Conservation (phyloP, 2,113 vertebrate species). For the Theristicus caerulescens region DNA sequence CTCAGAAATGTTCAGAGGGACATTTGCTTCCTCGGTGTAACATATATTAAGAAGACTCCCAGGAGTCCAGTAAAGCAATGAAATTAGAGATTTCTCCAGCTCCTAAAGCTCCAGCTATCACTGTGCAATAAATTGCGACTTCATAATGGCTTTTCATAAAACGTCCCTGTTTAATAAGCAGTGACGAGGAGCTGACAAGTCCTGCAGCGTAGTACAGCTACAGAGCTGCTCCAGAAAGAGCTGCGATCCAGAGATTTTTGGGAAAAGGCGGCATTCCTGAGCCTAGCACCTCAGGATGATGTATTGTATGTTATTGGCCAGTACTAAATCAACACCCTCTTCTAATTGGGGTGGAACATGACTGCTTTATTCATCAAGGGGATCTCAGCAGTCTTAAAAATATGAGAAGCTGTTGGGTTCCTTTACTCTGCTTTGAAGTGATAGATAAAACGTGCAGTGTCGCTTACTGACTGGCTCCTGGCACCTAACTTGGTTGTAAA, state of each 20-base stretch:
- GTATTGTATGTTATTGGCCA: fast-evolving
- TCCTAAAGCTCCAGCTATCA: background rate
- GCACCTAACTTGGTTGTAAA: fast-evolving
- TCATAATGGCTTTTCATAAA: constrained; percentile 3
- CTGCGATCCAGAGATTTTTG: background rate
- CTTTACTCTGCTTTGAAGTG: background rate
- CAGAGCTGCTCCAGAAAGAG: background rate
- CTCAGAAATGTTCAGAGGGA: background rate
- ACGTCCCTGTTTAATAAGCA: background rate
- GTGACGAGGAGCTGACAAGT: background rate
- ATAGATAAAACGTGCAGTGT: background rate
- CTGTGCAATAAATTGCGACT: background rate
- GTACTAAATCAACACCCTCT: background rate
- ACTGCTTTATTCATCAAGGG: background rate
- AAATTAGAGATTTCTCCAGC: background rate
- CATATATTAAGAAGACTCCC: background rate
- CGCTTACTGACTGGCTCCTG: background rate
- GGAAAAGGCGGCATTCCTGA: background rate
- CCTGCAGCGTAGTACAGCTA: background rate
- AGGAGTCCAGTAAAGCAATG: background rate
- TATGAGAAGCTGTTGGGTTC: background rate
- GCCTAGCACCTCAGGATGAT: background rate
- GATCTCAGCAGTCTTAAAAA: background rate
- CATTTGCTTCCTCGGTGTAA: background rate
- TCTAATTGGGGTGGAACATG: background rate